phyloP scores from a whole-genome alignment of 2,888 invertebrate species.

The Meiosimyza platycephala region DNA sequence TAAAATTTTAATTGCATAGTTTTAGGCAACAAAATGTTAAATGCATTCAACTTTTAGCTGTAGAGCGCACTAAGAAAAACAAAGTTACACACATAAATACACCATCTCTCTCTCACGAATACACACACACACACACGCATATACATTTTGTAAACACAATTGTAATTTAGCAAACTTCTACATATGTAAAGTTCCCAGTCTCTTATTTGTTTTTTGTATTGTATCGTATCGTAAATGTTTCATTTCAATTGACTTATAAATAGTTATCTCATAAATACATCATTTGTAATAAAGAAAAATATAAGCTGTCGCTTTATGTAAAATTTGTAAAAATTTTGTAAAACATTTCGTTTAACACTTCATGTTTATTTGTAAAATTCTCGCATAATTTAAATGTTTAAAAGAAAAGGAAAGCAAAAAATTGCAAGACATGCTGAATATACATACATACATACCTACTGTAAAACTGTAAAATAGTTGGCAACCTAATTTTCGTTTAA shows the following conservation, averaged over 20 bases:
- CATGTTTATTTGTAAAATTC: conserved; percentile 29
- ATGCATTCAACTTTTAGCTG: conserved; percentile 19
- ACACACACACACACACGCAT: neutral
- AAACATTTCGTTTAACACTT: conserved; percentile 8
- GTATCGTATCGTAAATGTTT: conserved; percentile 2
- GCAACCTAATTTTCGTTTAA: conserved; percentile 6
- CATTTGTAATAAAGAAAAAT: too few species aligned
- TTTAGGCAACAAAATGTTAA: conserved; percentile 4
- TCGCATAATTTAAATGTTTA: neutral
- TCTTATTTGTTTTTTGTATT: conserved; percentile 9
- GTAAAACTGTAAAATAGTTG: neutral
- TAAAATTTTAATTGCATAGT: too few species aligned
- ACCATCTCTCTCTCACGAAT: neutral
- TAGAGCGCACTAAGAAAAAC: conserved; percentile 9
- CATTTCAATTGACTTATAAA: conserved; percentile 4
- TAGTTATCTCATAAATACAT: conserved; percentile 7
- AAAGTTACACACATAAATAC: neutral
- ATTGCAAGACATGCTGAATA: too few species aligned
- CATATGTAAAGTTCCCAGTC: conserved; percentile 8
- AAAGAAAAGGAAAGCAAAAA: neutral
- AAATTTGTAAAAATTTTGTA: conserved; percentile 23
- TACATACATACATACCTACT: too few species aligned
- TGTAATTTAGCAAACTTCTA: conserved; percentile 4
- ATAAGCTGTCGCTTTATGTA: conserved; percentile 27
- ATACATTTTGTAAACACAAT: conserved; percentile 7